A percentile compares a stretch with the other conserved stretches of the same genome.
Evolutionary conservation across 1,140 invertebrate species (phyloP).

Genomic region (Medauroidea extradentata): DNA sequence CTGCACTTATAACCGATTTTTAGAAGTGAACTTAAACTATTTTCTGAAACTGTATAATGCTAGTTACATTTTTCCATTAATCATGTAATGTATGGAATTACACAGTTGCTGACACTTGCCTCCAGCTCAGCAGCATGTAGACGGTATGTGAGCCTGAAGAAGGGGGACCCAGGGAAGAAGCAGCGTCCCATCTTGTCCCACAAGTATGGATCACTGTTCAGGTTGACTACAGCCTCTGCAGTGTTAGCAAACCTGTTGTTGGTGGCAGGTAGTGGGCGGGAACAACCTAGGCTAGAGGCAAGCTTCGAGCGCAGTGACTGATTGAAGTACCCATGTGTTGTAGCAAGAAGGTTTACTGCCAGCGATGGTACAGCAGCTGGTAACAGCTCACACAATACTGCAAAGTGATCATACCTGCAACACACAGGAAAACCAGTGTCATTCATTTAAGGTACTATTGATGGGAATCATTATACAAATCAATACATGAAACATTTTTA

Average conservation of each 20-base stretch:
- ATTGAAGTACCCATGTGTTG: slow-evolving; percentile 58
- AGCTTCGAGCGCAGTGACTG: slow-evolving; percentile 40
- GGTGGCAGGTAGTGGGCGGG: not conserved
- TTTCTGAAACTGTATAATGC: too few species aligned
- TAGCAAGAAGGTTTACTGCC: slow-evolving; percentile 55
- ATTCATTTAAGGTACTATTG: too few species aligned
- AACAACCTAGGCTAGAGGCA: slow-evolving; percentile 23
- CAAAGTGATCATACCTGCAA: slow-evolving; percentile 70
- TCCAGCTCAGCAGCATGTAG: slow-evolving; percentile 51
- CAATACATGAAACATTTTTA: too few species aligned
- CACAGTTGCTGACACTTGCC: too few species aligned
- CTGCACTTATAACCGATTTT: too few species aligned
- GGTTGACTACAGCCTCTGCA: slow-evolving; percentile 43
- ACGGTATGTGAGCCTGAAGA: slow-evolving; percentile 54
- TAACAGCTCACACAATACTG: slow-evolving; percentile 69
- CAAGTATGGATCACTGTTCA: slow-evolving; percentile 54
- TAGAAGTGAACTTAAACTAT: too few species aligned
- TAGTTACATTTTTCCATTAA: too few species aligned
- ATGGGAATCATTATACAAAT: too few species aligned
- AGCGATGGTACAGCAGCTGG: slow-evolving; percentile 64
- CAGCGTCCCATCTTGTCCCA: slow-evolving; percentile 45
- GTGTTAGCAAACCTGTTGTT: slow-evolving; percentile 2
- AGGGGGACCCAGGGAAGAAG: slow-evolving; percentile 49
- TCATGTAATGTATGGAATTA: too few species aligned
- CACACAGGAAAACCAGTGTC: too few species aligned